Evolutionary conservation across 1,140 invertebrate species (phyloP), one percentile per base, ranked within the genome.

Genomic region (Pectinophora gossypiella): DNA sequence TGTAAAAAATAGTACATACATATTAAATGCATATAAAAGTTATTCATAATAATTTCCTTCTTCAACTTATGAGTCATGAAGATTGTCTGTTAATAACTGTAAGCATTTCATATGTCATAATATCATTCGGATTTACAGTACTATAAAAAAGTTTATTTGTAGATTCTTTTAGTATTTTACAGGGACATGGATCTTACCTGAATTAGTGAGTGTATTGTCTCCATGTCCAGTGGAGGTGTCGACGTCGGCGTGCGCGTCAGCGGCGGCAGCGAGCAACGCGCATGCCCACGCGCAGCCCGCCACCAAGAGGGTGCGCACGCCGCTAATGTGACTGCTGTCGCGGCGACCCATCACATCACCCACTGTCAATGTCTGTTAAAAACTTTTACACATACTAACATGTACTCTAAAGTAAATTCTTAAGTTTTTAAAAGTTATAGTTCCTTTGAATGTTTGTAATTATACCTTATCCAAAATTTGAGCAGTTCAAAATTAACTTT

Each of bases 311-410:
- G 58, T 50, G 61, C 57, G 50, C 51, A 59, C 56, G 52, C 45
- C 54, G 36, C 64, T 49, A 47, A 54, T 57, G 51, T 50, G 54
- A 51, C 49, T 63, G 23, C 52, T 47, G 40, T 63, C 61, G 51
- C 64, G 62, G 49, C 59, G 72, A 72, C 69, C 80, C 80, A 83
- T 84, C 80, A 86, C 83, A 86, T 86, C 80, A 86, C 83, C 72
- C 69, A 75, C 47, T 59, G 19, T 40, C 59, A 15, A 18, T 42
- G 16, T 54, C 38, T 57, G 38, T 12, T 46, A 18, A 3, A 38
- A 45, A 45, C 43, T 9, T 12, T 21, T 23, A 45, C 43, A 6
- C 13, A 45, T 13, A 45, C 43, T 45, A 45, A 45, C 43, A 19
- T 16, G 4, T 13, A 40, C 36, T 40, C 15, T 32, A 32, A 32